phyloP scores from a whole-genome alignment of 2,797 vertebrate genomes.

The Acridotheres tristis region DNA sequence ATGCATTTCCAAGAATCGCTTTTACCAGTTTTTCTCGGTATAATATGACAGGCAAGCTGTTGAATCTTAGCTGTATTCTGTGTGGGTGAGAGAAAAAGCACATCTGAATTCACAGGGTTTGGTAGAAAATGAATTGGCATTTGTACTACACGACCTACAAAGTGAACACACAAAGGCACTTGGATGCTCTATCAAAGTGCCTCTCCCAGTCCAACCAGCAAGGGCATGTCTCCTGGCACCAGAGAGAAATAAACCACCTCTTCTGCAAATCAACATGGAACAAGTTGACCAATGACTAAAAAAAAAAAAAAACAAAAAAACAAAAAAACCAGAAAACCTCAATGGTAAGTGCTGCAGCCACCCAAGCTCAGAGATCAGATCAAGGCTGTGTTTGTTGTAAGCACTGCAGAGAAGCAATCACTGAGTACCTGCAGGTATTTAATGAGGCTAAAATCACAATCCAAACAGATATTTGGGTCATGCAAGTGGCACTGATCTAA shows the following conservation, averaged over 20 bases:
- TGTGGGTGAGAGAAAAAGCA: slow-evolving; percentile 43
- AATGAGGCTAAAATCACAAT: not conserved
- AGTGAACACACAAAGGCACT: slow-evolving; percentile 8
- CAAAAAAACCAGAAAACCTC: not conserved
- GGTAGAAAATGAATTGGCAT: slow-evolving; percentile 1
- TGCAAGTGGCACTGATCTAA: not conserved
- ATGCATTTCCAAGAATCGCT: slow-evolving; percentile 48
- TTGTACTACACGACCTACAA: not conserved
- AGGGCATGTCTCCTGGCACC: slow-evolving; percentile 49
- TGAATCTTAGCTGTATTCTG: not conserved
- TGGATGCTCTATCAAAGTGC: slow-evolving; percentile 24
- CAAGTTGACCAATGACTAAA: not conserved
- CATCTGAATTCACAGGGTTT: slow-evolving; percentile 24
- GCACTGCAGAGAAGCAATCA: not conserved
- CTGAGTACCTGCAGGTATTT: not conserved
- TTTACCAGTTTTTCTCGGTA: slow-evolving; percentile 39
- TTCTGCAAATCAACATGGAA: slow-evolving; percentile 30
- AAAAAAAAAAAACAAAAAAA: not conserved
- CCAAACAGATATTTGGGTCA: not conserved
- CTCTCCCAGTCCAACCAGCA: slow-evolving; percentile 59
- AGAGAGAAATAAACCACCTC: not conserved
- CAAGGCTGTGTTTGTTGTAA: not conserved
- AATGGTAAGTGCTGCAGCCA: not conserved
- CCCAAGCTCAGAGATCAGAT: not conserved
- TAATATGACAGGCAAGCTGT: slow-evolving; percentile 40